A percentile compares a stretch with the other conserved stretches of the same genome.
Conservation (phyloP, 2,113 vertebrate genomes). For the Hyperopisus bebe region DNA sequence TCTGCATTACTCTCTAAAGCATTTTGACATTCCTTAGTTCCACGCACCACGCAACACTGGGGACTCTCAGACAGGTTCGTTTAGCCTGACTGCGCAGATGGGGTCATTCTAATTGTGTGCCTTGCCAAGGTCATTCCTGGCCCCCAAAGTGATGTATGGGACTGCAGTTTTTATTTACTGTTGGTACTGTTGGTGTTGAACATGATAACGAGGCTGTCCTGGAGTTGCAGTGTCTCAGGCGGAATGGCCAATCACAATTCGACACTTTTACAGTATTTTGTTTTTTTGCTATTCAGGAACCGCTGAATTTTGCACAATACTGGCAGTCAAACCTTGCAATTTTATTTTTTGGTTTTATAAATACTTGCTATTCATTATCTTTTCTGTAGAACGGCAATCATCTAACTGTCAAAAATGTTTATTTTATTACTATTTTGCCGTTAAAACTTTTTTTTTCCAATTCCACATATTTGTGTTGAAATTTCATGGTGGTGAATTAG, state of each 20-base stretch:
- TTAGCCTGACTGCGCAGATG: not conserved
- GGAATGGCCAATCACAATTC: not conserved
- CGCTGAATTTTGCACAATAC: not conserved
- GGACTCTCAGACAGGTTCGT: not conserved
- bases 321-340: not conserved
- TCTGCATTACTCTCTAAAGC: not conserved
- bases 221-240: not conserved
- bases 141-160: not conserved
- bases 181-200: not conserved
- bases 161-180: not conserved
- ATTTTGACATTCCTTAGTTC: not conserved
- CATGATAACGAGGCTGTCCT: not conserved
- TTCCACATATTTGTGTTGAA: not conserved
- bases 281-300: not conserved
- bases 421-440: not conserved
- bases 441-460: not conserved
- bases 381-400: not conserved
- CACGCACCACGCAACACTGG: not conserved
- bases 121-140: not conserved
- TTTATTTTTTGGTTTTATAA: not conserved
- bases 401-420: not conserved
- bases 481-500: not conserved
- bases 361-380: not conserved
- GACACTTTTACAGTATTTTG: not conserved
- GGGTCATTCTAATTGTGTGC: not conserved